Percentiles rank a stretch among this genome's conserved stretches.
Conservation (phyloP, 2,888 invertebrate species). For the Dolomedes plantarius region DNA sequence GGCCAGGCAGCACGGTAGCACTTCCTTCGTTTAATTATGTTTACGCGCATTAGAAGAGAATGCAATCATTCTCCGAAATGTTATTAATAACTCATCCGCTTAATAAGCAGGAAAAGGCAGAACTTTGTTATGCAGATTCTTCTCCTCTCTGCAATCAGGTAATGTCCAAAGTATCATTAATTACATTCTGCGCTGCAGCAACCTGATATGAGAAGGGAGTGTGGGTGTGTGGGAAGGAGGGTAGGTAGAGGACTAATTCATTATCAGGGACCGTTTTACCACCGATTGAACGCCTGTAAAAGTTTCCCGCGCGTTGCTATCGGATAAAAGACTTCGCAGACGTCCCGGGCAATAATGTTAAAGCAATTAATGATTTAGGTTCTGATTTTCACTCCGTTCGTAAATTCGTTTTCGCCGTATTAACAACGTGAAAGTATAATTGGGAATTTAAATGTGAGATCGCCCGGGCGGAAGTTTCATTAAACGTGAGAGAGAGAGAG, state of each 20-base stretch:
- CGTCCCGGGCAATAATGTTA: conserved; percentile 36
- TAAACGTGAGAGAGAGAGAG: too few species aligned
- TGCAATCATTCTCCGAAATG: conserved; percentile 67
- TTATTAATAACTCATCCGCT: conserved; percentile 70
- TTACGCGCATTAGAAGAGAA: conserved; percentile 64
- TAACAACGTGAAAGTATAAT: conserved; percentile 44
- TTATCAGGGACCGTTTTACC: conserved; percentile 49
- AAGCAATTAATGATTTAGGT: conserved; percentile 63
- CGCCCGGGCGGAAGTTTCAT: too few species aligned
- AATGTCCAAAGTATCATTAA: conserved; percentile 68
- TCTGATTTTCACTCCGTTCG: conserved; percentile 66
- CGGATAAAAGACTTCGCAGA: conserved; percentile 31
- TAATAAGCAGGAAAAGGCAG: conserved; percentile 57
- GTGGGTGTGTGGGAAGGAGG: too few species aligned
- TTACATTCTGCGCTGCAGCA: conserved; percentile 60
- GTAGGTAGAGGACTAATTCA: conserved; percentile 63
- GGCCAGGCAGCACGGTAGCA: too few species aligned
- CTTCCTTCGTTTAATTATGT: too few species aligned
- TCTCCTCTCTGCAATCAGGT: conserved; percentile 52
- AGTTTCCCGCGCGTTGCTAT: too few species aligned
- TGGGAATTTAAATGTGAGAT: conserved; percentile 54
- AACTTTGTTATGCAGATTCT: conserved; percentile 69
- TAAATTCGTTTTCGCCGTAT: too few species aligned
- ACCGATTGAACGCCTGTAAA: too few species aligned
- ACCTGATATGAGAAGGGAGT: too few species aligned